These are phyloP conservation scores for Watsonalla binaria DNA, from an alignment of 2,888 invertebrate genomes.

Conservation along the genomic window DNA sequence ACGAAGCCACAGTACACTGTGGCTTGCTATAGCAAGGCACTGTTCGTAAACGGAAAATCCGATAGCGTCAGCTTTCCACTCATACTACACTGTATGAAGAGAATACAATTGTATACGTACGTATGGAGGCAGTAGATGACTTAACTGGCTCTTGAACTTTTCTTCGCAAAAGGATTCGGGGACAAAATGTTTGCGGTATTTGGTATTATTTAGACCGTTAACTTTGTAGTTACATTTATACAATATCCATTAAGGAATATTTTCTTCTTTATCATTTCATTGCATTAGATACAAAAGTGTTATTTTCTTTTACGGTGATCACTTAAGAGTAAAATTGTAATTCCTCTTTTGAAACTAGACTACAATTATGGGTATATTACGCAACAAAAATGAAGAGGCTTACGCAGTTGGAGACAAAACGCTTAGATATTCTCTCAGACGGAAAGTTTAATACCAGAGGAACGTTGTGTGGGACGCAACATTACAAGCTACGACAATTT, in stretches of 20 bases:
- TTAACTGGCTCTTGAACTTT: slow-evolving; percentile 32
- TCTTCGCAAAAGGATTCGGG: slow-evolving; percentile 27
- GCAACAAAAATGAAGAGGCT: background rate
- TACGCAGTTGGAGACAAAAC: slow-evolving; percentile 23
- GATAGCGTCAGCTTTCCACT: slow-evolving; percentile 33
- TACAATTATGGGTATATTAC: too few species aligned
- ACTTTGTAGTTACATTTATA: slow-evolving; percentile 10
- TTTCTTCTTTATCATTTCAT: background rate
- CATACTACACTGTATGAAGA: slow-evolving; percentile 3
- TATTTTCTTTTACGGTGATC: too few species aligned
- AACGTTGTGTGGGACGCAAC: slow-evolving; percentile 13
- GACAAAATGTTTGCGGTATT: slow-evolving; percentile 29
- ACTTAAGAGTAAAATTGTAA: too few species aligned
- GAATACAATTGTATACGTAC: slow-evolving; percentile 5
- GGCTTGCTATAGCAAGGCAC: too few species aligned
- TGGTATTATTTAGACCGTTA: slow-evolving; percentile 22
- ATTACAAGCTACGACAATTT: slow-evolving; percentile 25
- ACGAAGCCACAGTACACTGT: background rate
- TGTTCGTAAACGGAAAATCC: slow-evolving; percentile 19
- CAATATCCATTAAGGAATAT: background rate
- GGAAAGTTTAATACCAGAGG: slow-evolving; percentile 38
- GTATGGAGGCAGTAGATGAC: slow-evolving; percentile 10
- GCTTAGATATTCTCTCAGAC: slow-evolving; percentile 30
- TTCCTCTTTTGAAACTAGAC: too few species aligned
- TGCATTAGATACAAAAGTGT: too few species aligned